These are phyloP conservation scores for Ammodytes dubius DNA, from an alignment of 2,113 vertebrate species.

Conservation along the genomic window DNA sequence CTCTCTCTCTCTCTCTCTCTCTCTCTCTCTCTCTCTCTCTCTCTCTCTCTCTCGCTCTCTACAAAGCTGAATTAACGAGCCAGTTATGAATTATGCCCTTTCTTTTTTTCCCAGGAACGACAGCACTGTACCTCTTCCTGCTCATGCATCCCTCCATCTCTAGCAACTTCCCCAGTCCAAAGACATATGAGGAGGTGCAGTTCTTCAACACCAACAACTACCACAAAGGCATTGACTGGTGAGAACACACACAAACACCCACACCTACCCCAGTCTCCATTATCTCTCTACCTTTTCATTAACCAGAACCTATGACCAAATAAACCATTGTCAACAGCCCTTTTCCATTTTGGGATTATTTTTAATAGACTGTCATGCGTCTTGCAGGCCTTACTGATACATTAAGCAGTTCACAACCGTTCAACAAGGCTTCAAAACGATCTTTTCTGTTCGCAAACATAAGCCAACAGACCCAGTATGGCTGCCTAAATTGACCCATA, in stretches of 20 bases:
- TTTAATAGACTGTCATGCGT: conserved; percentile 16
- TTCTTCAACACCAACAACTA: conserved; percentile 99
- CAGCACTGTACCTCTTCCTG: conserved; percentile 97
- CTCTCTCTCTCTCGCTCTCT: conserved; percentile 13
- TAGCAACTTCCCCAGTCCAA: conserved; percentile 97
- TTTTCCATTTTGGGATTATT: conserved; percentile 19
- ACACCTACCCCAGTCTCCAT: background rate
- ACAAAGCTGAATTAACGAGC: conserved; percentile 71
- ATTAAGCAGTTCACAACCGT: conserved; percentile 48
- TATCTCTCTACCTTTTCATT: conserved; percentile 30
- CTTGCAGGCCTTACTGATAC: conserved; percentile 47
- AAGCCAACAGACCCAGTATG: conserved; percentile 64
- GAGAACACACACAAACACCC: conserved; percentile 63
- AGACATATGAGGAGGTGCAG: conserved; percentile 99
- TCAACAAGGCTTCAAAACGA: conserved; percentile 61
- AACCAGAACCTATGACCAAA: conserved; percentile 37
- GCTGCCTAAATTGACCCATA: conserved; percentile 75
- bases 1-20: too few relatives aligned
- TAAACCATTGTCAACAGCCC: conserved; percentile 26
- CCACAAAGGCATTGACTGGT: conserved; percentile 99
- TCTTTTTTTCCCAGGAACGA: conserved; percentile 92
- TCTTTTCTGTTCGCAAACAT: conserved; percentile 50
- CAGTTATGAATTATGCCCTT: conserved; percentile 79
- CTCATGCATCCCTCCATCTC: conserved; percentile 98
- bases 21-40: too few relatives aligned